Evolutionary conservation across 2,888 invertebrate species (phyloP), one percentile per base, ranked within the genome.

Genomic region (Sycophila texana): DNA sequence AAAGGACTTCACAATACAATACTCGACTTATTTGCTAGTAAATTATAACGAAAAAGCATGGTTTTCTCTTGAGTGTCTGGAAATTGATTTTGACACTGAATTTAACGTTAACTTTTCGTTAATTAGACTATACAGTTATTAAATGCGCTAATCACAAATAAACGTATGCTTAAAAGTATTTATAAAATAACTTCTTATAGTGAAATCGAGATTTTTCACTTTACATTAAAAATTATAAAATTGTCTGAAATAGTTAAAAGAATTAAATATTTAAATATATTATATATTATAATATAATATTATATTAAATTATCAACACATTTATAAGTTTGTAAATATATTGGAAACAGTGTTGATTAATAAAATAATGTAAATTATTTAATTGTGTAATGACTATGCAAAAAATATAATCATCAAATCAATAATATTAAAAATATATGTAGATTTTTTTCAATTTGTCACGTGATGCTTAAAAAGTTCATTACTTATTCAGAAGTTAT

Each of bases 131-230:
- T 16, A 57, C 20, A 65, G 2, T 65, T 71, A 74, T 74, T 75
- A 57, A 58, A 74, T 74, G 67, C 20, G 39, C 30, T 79, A 67
- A 79, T 79, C 22, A 75, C 39, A 74, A 68, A 70, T 58, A 66
- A 77, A 67, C 20, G 20, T 63, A 67, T 74, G 53, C 14, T 68
- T 58, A n/a, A 16, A 63, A 73, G 57, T 58, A 65, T 22, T 58
- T 73, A 53, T 63, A 58, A 51, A 76, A 49, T 76, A 68, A 49
- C 4, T 55, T 68, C 60, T 26, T 68, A 26, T 53, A 0, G 26
- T 60, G 53, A 75, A 18, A 53, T 61, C 14, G 16, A 57, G 55
- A 67, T 74, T 57, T 49, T 30, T 61, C 47, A 39, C 18, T 26
- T 3, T 61, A 26, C 4, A 26, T 7, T 61, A 61, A 61, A 61